Evolutionary conservation across 2,888 invertebrate species (phyloP), one percentile per base, ranked within the genome.

Genomic region (Phaonia tiefii): DNA sequence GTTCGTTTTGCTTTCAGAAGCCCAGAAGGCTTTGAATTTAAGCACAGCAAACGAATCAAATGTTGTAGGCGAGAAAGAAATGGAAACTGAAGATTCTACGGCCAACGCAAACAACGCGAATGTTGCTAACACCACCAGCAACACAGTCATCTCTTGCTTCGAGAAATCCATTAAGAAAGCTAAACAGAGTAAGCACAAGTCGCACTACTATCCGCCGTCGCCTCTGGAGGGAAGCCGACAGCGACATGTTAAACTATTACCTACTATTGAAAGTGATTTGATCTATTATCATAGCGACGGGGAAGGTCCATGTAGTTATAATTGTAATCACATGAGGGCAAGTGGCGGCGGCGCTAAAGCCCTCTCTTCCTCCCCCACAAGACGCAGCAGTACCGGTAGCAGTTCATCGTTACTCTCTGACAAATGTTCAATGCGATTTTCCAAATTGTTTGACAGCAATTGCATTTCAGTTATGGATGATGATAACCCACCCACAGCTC

Each of bases 381-480:
- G 69, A 2, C 72, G 69, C n/a, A 78, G 74, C 31, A 75, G 81
- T 31, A 69, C 75, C n/a, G 75, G 75, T 39, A 78, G 81, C 49
- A 78, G 72, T 44, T 81, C 78, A n/a, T 78, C 81, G 8, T n/a
- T 77, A 3, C 15, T 77, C 25, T 78, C 81, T 1, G 78, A 78
- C 25, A 75, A 70, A n/a, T 72, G 75, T 31, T 76, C 83, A 46
- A 75, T 78, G 79, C 71, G 69, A 49, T 69, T 83, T 65, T 81
- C 81, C 1, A 81, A 83, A 71, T 46, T 82, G 8, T 72, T 75
- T 5, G 73, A 63, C 39, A 73, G 67, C 8, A 81, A 76, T 58
- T 74, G 75, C 25, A 80, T 84, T 26, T 84, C 84, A 10, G 84
- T 84, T 51, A 76, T 82, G 54, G 84, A 84, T 46, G 82, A 84